Evolutionary conservation across 92 coral and sea anemone genomes (phyloP).

Genomic region (Paramuricea clavata): DNA sequence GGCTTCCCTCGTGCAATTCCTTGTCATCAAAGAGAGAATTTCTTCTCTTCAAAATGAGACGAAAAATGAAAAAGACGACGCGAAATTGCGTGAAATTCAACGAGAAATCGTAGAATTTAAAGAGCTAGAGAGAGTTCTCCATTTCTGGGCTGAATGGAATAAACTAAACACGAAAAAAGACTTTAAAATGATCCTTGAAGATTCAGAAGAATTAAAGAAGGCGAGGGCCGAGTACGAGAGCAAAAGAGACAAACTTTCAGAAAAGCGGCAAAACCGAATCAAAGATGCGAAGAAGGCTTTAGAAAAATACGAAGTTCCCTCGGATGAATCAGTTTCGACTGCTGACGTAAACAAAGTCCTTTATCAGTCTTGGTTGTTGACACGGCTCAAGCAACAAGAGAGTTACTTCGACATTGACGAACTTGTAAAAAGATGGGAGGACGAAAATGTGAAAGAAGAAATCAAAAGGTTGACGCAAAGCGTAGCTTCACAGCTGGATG

Average conservation of each 20-base stretch:
- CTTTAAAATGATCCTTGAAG: background rate
- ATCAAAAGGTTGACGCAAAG: background rate
- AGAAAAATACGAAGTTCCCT: background rate
- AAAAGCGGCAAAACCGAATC: background rate
- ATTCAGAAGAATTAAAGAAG: background rate
- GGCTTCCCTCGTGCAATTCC: background rate
- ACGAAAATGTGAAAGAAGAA: background rate
- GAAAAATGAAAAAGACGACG: background rate
- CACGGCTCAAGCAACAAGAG: background rate
- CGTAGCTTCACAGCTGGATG: background rate
- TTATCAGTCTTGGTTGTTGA: conserved; percentile 1
- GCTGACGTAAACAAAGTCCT: background rate
- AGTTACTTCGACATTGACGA: conserved; percentile 5
- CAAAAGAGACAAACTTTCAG: background rate
- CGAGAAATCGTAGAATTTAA: background rate
- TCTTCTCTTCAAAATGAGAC: background rate
- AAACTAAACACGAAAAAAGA: background rate
- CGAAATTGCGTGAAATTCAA: background rate
- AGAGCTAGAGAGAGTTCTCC: background rate
- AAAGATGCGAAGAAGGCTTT: background rate
- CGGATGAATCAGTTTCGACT: background rate
- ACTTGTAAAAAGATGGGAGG: background rate
- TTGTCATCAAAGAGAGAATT: background rate
- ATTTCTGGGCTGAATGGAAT: background rate
- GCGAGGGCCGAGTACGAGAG: background rate